Evolutionary conservation across 1,140 invertebrate genomes (phyloP), one percentile per base, ranked within the genome.

Genomic region (Tachypleus tridentatus): DNA sequence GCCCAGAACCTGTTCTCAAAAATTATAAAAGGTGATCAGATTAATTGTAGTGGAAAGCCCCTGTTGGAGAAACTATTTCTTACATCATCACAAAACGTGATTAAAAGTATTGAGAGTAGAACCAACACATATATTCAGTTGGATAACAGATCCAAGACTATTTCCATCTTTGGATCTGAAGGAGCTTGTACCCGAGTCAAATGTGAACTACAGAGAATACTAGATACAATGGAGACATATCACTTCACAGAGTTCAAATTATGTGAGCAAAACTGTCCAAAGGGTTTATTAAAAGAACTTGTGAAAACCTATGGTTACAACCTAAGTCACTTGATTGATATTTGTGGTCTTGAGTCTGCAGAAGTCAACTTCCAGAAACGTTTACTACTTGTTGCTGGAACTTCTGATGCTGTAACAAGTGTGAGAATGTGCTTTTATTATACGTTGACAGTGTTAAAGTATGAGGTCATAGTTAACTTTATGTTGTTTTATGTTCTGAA

Each of bases 51-150:
- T n/a, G 65, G 58, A 4, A 58, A 61, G 4, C 4, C 10, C 8
- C 7, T 5, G 10, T 51, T 61, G 51, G 66, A 67, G 49, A 67
- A 64, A 54, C 51, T 67, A 6, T 67, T 67, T 62, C n/a, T 57
- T 51, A 48, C 53, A 54, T 3, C 4, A 7, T 60, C 63, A 29
- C 58, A n/a, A 6, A 49, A 47, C n/a, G 56, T 53, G 10, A 47
- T 66, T 4, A 63, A 64, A 58, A 57, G 61, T 49, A 49, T 67
- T 48, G 57, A 48, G 49, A 29, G 56, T 4, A 62, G 56, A 29
- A 9, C 56, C 6, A 58, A 64, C 9, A 63, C 49, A 29, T 64
- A 63, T 53, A 29, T 67, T 4, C 54, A 64, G 47, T 4, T 61
- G 9, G 59, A 67, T 61, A 49, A n/a, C 3, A 51, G 56, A 6